Conservation (phyloP, 2,888 invertebrate species). For the Spilosoma lubricipeda region DNA sequence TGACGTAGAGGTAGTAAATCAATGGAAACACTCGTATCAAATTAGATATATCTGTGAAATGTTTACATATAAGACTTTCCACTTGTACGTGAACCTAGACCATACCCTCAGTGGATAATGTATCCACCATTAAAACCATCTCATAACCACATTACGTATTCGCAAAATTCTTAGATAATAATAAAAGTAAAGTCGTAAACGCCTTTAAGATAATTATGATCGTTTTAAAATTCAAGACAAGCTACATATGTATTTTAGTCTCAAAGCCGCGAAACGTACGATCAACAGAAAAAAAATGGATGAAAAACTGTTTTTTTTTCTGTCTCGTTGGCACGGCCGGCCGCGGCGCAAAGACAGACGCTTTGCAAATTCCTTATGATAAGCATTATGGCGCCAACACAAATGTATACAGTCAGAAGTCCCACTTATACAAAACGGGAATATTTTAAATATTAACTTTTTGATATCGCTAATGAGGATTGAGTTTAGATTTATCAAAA, state of each 20-base stretch:
- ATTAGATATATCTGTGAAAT: not conserved
- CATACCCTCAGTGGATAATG: not conserved
- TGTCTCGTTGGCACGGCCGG: conserved; percentile 5
- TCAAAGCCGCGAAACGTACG: conserved; percentile 1
- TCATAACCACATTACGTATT: not conserved
- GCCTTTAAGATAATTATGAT: not conserved
- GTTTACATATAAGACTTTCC: too few relatives aligned
- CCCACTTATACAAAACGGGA: not conserved
- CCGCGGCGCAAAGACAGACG: not conserved
- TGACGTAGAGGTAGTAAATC: too few relatives aligned
- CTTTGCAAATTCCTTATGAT: conserved; percentile 1
- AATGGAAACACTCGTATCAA: too few relatives aligned
- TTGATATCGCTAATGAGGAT: not conserved
- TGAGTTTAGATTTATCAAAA: not conserved
- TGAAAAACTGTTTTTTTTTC: not conserved
- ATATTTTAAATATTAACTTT: not conserved
- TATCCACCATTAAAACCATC: not conserved
- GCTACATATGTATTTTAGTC: conserved; percentile 1
- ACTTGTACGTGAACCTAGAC: too few relatives aligned
- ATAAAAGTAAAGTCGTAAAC: not conserved
- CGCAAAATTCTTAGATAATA: not conserved
- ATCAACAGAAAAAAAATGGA: not conserved
- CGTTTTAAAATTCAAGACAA: not conserved
- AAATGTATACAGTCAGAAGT: not conserved
- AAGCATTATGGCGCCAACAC: not conserved